phyloP scores from a whole-genome alignment of 2,113 vertebrate genomes.

The Lagopus muta region DNA sequence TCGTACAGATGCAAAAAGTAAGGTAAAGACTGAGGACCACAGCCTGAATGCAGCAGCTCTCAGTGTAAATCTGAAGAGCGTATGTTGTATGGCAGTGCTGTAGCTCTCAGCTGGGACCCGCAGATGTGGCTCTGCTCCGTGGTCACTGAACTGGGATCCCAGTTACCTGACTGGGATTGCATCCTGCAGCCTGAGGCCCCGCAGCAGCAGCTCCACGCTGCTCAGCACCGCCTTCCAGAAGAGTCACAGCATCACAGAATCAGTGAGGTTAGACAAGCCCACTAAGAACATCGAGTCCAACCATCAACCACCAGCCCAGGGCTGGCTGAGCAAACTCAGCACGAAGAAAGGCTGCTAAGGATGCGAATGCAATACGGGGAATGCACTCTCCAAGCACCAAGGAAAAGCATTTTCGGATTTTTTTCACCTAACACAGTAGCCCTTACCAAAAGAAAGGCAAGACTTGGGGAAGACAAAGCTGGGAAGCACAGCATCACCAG shows the following conservation, averaged over 20 bases:
- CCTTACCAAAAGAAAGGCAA: neutral
- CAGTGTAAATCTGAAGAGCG: neutral
- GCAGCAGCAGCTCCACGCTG: neutral
- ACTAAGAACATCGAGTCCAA: too few relatives aligned
- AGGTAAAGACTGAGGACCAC: neutral
- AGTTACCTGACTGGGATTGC: neutral
- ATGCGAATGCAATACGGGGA: neutral
- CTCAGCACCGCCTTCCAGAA: neutral
- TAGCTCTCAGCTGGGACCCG: neutral
- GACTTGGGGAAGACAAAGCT: rapidly evolving
- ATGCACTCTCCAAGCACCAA: neutral
- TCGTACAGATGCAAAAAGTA: neutral
- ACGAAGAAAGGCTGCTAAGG: neutral
- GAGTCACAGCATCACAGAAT: neutral
- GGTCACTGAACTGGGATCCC: neutral
- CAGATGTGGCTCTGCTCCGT: neutral
- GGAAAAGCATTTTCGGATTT: neutral
- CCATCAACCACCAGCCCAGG: neutral
- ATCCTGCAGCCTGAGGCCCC: neutral
- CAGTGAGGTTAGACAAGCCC: too few relatives aligned
- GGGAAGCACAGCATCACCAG: rapidly evolving
- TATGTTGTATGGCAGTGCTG: neutral
- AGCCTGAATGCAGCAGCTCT: rapidly evolving
- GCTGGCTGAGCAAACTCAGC: neutral
- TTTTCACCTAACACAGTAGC: neutral